Base-by-base conservation (phyloP, 2,113 vertebrate genomes). In the Numenius arquata region DNA sequence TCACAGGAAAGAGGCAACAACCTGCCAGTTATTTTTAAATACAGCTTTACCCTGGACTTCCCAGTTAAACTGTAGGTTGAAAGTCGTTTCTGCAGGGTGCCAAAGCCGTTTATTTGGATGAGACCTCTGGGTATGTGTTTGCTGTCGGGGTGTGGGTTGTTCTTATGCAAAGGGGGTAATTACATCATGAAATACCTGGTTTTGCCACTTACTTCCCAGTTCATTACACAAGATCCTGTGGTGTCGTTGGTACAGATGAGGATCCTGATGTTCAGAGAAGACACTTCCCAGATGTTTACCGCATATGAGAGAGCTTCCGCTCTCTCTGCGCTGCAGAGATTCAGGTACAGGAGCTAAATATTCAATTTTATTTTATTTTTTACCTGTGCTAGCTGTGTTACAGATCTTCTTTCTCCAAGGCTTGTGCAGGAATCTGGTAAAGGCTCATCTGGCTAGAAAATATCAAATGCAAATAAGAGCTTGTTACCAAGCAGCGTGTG, bases 341-440 rank as follows among this genome's bases (percentile, higher is more conserved):
- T 50, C 30, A 50, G 22, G 41, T 63, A 56, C 38, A 52, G 65
- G 27, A 47, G 25, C 52, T 29, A 21, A 87, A 32, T 11, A 50
- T 7, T 15, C 61, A 6, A 25, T 47, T 70, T 11, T 17, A 16
- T 56, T 11, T 7, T 22, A 32, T 34, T 65, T 53, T 38, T 32
- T 98, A 99, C 99, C 99, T 99, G 98, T 15, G 98, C 97, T 38
- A 99, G 96, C 75, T 89, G 95, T 56, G 88, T 89, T 79, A 99
- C 74, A 38, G 99, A 98, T 94, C 98, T 82, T 48, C 97, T 97
- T 96, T 97, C 98, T 88, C 94, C 93, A 32, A 91, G 27, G 15
- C 81, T 88, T 9, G 55, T 20, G 38, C 40, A 47, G 59, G 74
- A 93, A 11, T 89, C 81, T 40, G 45, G 12, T 47, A 36, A 22